Evolutionary conservation across 53 echinoderm and acorn worm species (phyloP).

Genomic region (Crossaster papposus): DNA sequence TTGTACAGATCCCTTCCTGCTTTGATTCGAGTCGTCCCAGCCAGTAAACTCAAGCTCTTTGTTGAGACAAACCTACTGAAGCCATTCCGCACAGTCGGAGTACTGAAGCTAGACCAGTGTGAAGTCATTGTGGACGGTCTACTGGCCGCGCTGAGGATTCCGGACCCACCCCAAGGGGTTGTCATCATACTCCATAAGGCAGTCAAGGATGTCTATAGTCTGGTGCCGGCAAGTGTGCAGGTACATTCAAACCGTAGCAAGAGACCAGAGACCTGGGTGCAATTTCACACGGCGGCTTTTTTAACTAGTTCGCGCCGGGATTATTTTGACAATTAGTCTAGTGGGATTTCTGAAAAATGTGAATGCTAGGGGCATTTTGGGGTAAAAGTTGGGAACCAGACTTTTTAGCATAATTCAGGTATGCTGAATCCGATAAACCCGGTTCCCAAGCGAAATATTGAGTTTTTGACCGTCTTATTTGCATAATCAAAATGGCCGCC

Average conservation of each 20-base stretch:
- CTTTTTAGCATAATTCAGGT: too few species aligned
- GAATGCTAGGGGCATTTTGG: too few species aligned
- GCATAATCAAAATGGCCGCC: too few species aligned
- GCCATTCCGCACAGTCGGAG: constrained; percentile 57
- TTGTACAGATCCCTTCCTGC: constrained; percentile 61
- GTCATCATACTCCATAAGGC: constrained; percentile 58
- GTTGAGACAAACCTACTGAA: constrained; percentile 54
- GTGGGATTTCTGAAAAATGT: too few species aligned
- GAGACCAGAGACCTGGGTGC: not conserved
- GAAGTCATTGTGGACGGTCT: constrained; percentile 59
- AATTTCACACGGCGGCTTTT: too few species aligned
- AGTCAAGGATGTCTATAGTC: constrained; percentile 66
- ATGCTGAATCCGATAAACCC: too few species aligned
- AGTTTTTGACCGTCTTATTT: too few species aligned
- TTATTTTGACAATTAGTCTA: too few species aligned
- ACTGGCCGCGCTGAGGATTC: constrained; percentile 59
- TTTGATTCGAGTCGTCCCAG: constrained; percentile 66
- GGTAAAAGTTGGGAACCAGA: too few species aligned
- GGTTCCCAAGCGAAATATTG: too few species aligned
- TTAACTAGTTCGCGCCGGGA: too few species aligned
- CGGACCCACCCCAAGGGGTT: constrained; percentile 73
- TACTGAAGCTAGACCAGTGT: constrained; percentile 37
- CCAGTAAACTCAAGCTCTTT: constrained; percentile 68
- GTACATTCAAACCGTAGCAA: constrained; percentile 16
- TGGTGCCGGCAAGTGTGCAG: constrained; percentile 55